Percentiles rank a stretch among this genome's conserved stretches.
phyloP scores from a whole-genome alignment of 2,888 invertebrate species.

The Lasioglossum oenotherae region DNA sequence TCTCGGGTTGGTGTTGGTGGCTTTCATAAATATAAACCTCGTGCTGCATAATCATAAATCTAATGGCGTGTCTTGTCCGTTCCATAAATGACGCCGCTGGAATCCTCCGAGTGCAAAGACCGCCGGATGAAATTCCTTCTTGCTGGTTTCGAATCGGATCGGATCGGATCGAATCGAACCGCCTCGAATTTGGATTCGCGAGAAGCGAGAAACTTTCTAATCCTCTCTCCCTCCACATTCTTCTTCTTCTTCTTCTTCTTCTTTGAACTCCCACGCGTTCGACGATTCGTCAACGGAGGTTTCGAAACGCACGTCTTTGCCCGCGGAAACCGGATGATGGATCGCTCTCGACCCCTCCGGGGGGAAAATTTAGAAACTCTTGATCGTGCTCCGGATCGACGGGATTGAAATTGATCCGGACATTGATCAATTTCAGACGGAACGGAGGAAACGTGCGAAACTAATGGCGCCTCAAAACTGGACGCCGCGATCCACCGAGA shows the following conservation, averaged over 20 bases:
- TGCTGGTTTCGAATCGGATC: neutral
- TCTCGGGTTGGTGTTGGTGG: slow-evolving; percentile 39
- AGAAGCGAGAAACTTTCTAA: slow-evolving; percentile 57
- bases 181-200: slow-evolving; percentile 56
- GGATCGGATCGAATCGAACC: slow-evolving; percentile 34
- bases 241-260: neutral
- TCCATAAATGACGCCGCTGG: slow-evolving; percentile 62
- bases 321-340: neutral
- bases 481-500: neutral
- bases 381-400: neutral
- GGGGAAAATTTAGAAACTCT: slow-evolving; percentile 10
- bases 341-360: neutral
- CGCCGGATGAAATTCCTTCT: slow-evolving; percentile 45
- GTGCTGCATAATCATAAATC: slow-evolving; percentile 66
- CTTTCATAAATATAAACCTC: slow-evolving; percentile 65
- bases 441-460: slow-evolving; percentile 1
- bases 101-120: slow-evolving; percentile 64
- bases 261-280: slow-evolving; percentile 30
- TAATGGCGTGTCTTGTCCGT: slow-evolving; percentile 65
- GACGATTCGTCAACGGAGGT: slow-evolving; percentile 16
- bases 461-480: neutral
- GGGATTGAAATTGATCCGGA: neutral
- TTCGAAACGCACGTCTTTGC: slow-evolving; percentile 26
- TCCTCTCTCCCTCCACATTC: slow-evolving; percentile 17
- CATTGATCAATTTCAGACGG: slow-evolving; percentile 5